Conservation (phyloP, 2,113 vertebrate species). For the Brachypteracias leptosomus region DNA sequence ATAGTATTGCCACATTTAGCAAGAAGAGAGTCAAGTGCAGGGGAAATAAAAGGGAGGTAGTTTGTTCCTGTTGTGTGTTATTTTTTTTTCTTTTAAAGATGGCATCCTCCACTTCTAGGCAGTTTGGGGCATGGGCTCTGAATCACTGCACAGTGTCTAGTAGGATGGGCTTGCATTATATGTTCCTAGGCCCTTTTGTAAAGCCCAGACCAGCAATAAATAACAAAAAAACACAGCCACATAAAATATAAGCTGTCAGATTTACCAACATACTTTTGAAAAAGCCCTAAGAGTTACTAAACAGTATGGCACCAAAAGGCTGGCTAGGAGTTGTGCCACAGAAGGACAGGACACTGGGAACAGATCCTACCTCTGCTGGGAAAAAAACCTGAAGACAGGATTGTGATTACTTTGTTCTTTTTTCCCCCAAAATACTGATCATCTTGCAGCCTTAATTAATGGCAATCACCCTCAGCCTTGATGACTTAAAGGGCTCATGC, state of each 20-base stretch:
- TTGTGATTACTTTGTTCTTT: neutral
- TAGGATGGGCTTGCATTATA: neutral
- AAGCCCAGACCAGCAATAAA: neutral
- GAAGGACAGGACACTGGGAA: neutral
- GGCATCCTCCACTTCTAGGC: neutral
- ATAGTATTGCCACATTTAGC: neutral
- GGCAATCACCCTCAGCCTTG: neutral
- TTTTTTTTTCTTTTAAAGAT: neutral
- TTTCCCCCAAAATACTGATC: neutral
- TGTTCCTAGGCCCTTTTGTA: neutral
- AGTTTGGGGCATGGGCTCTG: neutral
- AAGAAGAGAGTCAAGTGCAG: slow-evolving; percentile 7
- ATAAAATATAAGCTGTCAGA: neutral
- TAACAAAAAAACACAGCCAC: neutral
- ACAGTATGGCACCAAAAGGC: neutral
- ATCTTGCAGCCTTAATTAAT: neutral
- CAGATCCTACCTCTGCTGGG: neutral
- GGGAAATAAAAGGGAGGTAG: neutral
- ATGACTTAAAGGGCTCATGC: neutral
- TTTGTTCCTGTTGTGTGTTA: neutral
- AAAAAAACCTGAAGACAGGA: neutral
- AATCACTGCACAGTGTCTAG: neutral
- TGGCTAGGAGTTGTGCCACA: neutral
- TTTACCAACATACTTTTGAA: neutral
- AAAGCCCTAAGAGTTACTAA: neutral